Base-by-base conservation (phyloP, 2,888 invertebrate genomes). In the Dasysyrphus tricinctus region DNA sequence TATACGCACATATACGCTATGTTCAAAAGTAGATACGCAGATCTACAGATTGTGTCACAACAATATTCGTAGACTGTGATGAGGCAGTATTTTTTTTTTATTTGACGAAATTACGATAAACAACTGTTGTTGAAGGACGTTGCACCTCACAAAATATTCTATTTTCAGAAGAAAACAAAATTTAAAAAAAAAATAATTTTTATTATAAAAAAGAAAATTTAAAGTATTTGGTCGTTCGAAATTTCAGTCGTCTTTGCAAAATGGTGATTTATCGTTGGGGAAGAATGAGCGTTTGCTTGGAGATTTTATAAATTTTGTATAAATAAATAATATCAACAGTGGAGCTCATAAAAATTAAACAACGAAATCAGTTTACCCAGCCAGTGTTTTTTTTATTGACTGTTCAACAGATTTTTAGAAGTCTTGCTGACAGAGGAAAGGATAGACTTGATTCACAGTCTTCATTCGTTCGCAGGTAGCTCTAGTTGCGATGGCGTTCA, bases 91-190 rank as follows among this genome's bases (percentile, higher is more conserved):
- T 14, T 47, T 44, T 29, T 8, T 63, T 63, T 32, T 44, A 11
- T 29, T 44, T 32, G 1, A 3, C 6, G 5, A 44, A 47, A 47
- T 16, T 44, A 24, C 1, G 16, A 19, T 65, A 65, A 65, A 65
- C 47, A 65, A 19, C 16, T 44, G 24, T 24, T 8, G 32, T 65
- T 32, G 32, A 65, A 65, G 65, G 32, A 29, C 65, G n/a, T 34
- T 47, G 32, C 16, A n/a, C 6, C 42, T 39, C 44, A 32, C 44
- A 32, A 63, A 44, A 32, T 19, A 29, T 29, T 63, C 63, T 63
- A 63, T 63, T 32, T 63, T 63, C 16, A 63, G 63, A 9, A 24
- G 0, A 2, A 32, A 56, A 56, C 5, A 14, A 29, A 42, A 42
- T 14, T 0, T 14, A n/a, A 51, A 51, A 54, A 0, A 14, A n/a